A percentile compares a stretch with the other conserved stretches of the same genome.
Evolutionary conservation across 1,140 invertebrate genomes (phyloP).

Genomic region (Steinernema feltiae): DNA sequence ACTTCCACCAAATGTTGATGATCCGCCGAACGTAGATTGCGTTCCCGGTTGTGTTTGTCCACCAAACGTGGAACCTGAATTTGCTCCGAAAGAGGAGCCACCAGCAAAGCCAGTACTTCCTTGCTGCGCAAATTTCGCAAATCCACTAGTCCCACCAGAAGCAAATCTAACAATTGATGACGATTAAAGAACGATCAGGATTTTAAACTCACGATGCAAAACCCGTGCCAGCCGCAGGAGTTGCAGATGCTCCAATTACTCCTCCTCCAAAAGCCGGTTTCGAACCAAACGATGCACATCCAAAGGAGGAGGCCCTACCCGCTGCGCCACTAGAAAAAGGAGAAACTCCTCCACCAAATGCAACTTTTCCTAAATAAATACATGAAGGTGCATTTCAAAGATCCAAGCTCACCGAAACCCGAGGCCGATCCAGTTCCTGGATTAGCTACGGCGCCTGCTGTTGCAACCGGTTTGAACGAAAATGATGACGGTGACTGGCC

Average conservation of each 20-base stretch:
- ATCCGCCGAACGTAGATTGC: too few species aligned
- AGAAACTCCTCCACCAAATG: background rate
- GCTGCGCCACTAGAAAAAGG: background rate
- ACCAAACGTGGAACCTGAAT: too few species aligned
- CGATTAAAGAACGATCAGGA: background rate
- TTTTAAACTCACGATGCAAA: background rate
- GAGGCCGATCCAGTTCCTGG: background rate
- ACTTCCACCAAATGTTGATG: too few species aligned
- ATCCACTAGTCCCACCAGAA: background rate
- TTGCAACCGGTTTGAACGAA: background rate
- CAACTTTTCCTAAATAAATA: background rate
- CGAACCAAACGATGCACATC: background rate
- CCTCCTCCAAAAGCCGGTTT: background rate
- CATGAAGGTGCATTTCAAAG: background rate
- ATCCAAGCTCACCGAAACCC: background rate
- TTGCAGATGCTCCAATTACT: too few species aligned
- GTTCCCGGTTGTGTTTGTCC: too few species aligned
- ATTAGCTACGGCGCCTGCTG: background rate
- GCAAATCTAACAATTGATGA: background rate
- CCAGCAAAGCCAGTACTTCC: background rate
- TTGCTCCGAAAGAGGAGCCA: too few species aligned
- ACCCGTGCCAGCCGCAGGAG: background rate
- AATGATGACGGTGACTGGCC: background rate
- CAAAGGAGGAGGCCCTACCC: background rate
- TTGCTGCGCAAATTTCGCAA: background rate